Base-by-base conservation (phyloP, 2,888 invertebrate species). In the Caenorhabditis japonica region DNA sequence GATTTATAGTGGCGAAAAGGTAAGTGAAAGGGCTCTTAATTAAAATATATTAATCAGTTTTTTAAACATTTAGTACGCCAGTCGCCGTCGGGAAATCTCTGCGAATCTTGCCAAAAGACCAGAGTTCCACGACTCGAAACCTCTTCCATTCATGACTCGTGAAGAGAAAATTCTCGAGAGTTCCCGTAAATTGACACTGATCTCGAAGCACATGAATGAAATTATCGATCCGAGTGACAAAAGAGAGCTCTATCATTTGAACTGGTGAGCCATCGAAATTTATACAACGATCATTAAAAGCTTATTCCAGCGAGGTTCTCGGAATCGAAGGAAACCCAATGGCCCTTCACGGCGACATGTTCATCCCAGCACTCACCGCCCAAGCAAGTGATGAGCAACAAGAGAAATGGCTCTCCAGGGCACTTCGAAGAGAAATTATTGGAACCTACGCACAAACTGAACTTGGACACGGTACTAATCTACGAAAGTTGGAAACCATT, bases 371-470 rank as follows among this genome's bases (percentile, higher is more conserved):
- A 0, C 60, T 82, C 2, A 33, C 36, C 13, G 79, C 75, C 10
- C 82, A 82, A 43, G 80, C 64, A 2, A 64, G 56, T 25, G 77
- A 77, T 34, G 78, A 76, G 49, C 80, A 77, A 55, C 71, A 71
- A 36, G 58, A 51, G 2, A 73, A 70, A 61, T 80, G 78, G 76
- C 61, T 77, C 13, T n/a, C 27, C 1, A 47, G 69, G 21, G 79
- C 77, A 1, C 25, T 74, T 7, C 58, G 70, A 8, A 15, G 79
- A 76, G 91, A 92, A 81, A 93, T 96, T 61, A 92, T 96, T 81
- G 95, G 96, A 62, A 94, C 95, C 17, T 96, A 96, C 88, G 95
- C 95, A 36, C 96, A 96, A 92, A 96, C 96, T 0, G 96, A 96
- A 89, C 89, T 97, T 66, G 96, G 96, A 0, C 96, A 97, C 52